phyloP scores from a whole-genome alignment of 2,113 vertebrate genomes.

The Oreochromis spilurus region DNA sequence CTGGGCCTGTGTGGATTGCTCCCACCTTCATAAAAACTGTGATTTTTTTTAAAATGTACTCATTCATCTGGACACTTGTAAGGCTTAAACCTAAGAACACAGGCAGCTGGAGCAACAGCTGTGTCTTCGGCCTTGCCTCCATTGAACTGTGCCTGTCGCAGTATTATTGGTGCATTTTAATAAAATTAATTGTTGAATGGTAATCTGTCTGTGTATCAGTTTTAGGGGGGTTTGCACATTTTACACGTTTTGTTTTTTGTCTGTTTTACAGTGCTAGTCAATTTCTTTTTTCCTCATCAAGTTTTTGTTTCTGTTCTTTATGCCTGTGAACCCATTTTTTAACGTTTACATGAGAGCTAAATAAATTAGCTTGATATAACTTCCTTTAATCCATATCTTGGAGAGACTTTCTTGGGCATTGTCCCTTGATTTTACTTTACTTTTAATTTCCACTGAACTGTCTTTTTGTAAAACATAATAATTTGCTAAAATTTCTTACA shows the following conservation, averaged over 20 bases:
- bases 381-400: no score
- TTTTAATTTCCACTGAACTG: no score
- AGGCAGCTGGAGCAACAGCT: not conserved
- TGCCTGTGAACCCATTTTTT: no score
- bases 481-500: not conserved
- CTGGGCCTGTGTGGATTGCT: not conserved
- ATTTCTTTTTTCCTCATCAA: not conserved
- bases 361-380: no score
- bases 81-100: not conserved
- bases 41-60: not conserved
- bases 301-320: not conserved
- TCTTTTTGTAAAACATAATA: no score
- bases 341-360: no score
- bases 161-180: fast-evolving
- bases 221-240: not conserved
- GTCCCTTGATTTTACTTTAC: no score
- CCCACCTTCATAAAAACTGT: not conserved
- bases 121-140: not conserved
- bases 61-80: not conserved
- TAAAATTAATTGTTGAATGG: not conserved
- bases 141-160: not conserved
- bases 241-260: not conserved
- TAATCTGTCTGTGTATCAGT: not conserved
- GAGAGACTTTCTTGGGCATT: no score
- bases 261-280: not conserved